Evolutionary conservation across 2,113 vertebrate species (phyloP).

Genomic region (Chascanopsetta lugubris): DNA sequence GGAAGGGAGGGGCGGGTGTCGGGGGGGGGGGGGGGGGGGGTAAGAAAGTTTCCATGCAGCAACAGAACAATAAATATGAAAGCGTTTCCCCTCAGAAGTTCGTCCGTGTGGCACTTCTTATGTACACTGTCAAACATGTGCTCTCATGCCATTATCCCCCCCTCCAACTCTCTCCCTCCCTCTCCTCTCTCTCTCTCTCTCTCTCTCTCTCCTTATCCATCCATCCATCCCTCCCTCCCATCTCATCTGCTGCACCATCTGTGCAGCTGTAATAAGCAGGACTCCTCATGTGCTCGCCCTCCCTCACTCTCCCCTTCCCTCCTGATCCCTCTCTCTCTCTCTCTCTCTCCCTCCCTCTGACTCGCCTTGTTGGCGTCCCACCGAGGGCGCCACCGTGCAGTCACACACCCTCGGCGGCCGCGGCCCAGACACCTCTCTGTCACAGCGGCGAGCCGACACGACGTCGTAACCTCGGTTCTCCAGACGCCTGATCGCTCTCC

Average conservation of each 20-base stretch:
- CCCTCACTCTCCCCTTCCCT: conserved; percentile 31
- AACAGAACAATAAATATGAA: conserved; percentile 71
- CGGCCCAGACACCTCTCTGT: background rate
- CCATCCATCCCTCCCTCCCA: conserved; percentile 52
- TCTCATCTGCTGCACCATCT: conserved; percentile 78
- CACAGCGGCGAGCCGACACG: too few relatives aligned
- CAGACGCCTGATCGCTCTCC: conserved; percentile 31
- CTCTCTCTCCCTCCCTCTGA: conserved; percentile 36
- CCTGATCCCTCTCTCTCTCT: conserved; percentile 22
- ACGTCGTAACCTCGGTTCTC: conserved; percentile 20
- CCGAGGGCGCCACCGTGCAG: background rate
- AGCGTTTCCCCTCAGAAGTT: conserved; percentile 58
- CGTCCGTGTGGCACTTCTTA: conserved; percentile 54
- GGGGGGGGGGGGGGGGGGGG: conserved; percentile 28
- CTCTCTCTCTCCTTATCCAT: conserved; percentile 42
- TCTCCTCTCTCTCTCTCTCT: conserved; percentile 35
- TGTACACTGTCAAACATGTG: conserved; percentile 63
- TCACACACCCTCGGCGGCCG: conserved; percentile 13
- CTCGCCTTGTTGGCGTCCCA: conserved; percentile 39
- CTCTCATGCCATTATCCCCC: conserved; percentile 22
- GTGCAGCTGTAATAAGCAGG: conserved; percentile 70
- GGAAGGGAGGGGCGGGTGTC: too few relatives aligned
- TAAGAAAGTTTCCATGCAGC: conserved; percentile 56
- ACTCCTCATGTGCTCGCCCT: conserved; percentile 44
- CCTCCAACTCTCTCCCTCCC: conserved; percentile 32